Conservation (phyloP, 2,888 invertebrate genomes). For the Leptogaster cylindrica region DNA sequence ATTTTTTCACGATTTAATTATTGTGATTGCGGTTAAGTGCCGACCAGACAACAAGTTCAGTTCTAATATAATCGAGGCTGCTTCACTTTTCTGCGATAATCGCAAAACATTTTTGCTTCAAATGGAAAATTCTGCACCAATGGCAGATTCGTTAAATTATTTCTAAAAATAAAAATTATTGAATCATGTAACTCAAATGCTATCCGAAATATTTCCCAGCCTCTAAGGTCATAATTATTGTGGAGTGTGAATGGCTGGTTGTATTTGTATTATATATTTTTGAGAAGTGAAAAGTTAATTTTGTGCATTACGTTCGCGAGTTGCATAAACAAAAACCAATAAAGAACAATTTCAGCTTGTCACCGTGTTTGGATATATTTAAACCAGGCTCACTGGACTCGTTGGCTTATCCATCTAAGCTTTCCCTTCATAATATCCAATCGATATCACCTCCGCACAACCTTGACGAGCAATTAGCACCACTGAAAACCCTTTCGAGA, state of each 20-base stretch:
- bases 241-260: no score
- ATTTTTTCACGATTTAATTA: not conserved
- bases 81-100: not conserved
- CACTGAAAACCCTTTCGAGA: conserved; percentile 49
- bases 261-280: conserved; percentile 19
- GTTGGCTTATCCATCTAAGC: conserved; percentile 47
- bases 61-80: not conserved
- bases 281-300: conserved; percentile 18
- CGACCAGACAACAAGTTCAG: no score
- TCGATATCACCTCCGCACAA: conserved; percentile 50
- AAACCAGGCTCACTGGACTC: conserved; percentile 58
- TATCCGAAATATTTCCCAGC: no score
- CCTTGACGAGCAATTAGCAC: conserved; percentile 49
- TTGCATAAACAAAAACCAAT: conserved; percentile 15
- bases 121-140: conserved; percentile 4
- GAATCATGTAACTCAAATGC: no score
- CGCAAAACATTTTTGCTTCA: not conserved
- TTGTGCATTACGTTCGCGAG: not conserved
- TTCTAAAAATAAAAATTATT: conserved; percentile 29
- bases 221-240: no score
- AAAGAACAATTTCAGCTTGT: conserved; percentile 56
- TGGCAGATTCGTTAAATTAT: conserved; percentile 7
- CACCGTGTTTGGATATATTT: conserved; percentile 60
- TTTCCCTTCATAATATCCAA: conserved; percentile 47
- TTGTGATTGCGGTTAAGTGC: conserved; percentile 28